Evolutionary conservation across 2,888 invertebrate genomes (phyloP), one percentile per base, ranked within the genome.

Genomic region (Lasioglossum pauxillum): DNA sequence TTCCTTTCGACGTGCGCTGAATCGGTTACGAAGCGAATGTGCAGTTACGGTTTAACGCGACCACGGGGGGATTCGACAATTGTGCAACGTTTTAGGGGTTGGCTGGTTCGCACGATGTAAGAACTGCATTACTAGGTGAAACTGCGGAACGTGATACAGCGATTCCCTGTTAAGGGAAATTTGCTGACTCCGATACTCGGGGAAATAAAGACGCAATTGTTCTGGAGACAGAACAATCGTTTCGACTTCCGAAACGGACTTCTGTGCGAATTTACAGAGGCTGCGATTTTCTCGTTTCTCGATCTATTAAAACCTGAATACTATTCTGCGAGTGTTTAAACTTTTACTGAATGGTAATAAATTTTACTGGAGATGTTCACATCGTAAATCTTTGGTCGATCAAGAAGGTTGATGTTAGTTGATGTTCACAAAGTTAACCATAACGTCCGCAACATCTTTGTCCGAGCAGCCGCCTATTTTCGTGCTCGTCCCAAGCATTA

Each of bases 1-100:
- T 49, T 77, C 76, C 67, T 77, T 77, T 77, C n/a, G 35, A 77
- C 64, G 46, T 64, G 46, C n/a, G 41, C 46, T 77, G 64, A 67
- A 77, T 77, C 76, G 67, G 44, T 77, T 64, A 31, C 49, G 8
- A 27, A 35, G 69, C 35, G 69, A 69, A 38, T 19, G 69, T 19
- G 23, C 69, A 35, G 69, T 69, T 69, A 67, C 38, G 46, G 76
- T 67, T 67, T 67, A 67, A 77, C 67, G 8, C n/a, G 16, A 23
- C n/a, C 27, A 46, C 64, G 31, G 27, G 31, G 27, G 76, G 64
- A 64, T 23, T 27, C 31, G 44, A 27, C 64, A 27, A 44, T 76
- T 64, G 31, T 41, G 19, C 27, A 27, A 31, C 46, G 46, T 49
- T 73, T 49, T 49, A 73, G 19, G 16, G n/a, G 72, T 16, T 7